Evolutionary conservation across 2,797 vertebrate genomes (phyloP).

Genomic region (Chiroxiphia lanceolata): DNA sequence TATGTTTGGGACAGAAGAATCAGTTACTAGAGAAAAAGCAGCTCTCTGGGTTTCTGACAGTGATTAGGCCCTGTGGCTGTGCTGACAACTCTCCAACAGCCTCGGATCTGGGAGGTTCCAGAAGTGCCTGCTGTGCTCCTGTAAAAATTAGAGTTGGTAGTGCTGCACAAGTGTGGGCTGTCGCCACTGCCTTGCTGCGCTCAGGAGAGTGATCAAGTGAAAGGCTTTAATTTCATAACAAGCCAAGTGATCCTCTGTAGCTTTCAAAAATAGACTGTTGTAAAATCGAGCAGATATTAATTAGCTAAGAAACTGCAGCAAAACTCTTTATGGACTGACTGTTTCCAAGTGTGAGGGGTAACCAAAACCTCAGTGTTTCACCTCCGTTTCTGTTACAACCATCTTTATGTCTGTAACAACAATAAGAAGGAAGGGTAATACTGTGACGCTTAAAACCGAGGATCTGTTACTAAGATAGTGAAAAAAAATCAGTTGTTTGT

Average conservation of each 20-base stretch:
- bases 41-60: background rate
- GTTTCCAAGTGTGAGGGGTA: background rate
- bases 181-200: background rate
- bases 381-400: background rate
- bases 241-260: background rate
- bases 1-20: background rate
- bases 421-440: background rate
- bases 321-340: background rate
- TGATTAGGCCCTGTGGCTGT: background rate
- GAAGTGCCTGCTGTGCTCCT: background rate
- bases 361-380: background rate
- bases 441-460: background rate
- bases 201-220: background rate
- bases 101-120: background rate
- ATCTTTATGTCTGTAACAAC: background rate
- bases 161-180: background rate
- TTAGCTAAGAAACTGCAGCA: background rate
- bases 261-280: background rate
- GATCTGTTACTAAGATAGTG: background rate
- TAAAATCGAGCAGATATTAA: background rate
- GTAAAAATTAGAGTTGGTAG: background rate
- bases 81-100: accelerated
- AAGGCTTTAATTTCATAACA: slow-evolving; percentile 7
- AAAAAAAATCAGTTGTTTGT: background rate
- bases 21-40: background rate